phyloP scores from a whole-genome alignment of 2,888 invertebrate genomes.

The Hydraecia micacea region DNA sequence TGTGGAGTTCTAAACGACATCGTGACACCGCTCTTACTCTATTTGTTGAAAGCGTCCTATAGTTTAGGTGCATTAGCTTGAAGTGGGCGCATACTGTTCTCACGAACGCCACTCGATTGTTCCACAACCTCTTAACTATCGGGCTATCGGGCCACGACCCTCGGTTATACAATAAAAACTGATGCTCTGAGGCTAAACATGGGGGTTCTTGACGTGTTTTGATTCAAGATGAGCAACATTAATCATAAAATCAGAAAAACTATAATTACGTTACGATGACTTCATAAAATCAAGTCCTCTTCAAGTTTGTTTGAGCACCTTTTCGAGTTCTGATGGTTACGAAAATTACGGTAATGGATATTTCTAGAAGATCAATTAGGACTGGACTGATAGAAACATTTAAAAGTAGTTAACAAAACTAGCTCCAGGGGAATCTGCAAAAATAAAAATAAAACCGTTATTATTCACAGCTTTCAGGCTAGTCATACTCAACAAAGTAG shows the following conservation, averaged over 20 bases:
- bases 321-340: conserved; percentile 32
- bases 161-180: conserved; percentile 78
- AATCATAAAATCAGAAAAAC: conserved; percentile 61
- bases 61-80: conserved; percentile 73
- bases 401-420: conserved; percentile 4
- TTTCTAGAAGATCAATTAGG: conserved; percentile 19
- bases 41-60: conserved; percentile 68
- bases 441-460: neutral
- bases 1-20: conserved; percentile 63
- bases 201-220: conserved; percentile 58
- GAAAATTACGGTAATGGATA: conserved; percentile 27
- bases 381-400: neutral
- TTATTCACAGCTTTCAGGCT: neutral
- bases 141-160: conserved; percentile 86
- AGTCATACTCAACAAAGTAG: conserved; percentile 2
- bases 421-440: neutral
- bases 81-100: conserved; percentile 80
- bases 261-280: conserved; percentile 61
- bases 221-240: conserved; percentile 57
- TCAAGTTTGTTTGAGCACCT: conserved; percentile 29
- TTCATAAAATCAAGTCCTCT: conserved; percentile 53
- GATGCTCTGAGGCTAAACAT: conserved; percentile 72
- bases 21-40: conserved; percentile 68
- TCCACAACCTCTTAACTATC: conserved; percentile 86
- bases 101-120: conserved; percentile 86